These are phyloP conservation scores for Diplazon laetatorius DNA, from an alignment of 2,888 invertebrate species.

Conservation along the genomic window DNA sequence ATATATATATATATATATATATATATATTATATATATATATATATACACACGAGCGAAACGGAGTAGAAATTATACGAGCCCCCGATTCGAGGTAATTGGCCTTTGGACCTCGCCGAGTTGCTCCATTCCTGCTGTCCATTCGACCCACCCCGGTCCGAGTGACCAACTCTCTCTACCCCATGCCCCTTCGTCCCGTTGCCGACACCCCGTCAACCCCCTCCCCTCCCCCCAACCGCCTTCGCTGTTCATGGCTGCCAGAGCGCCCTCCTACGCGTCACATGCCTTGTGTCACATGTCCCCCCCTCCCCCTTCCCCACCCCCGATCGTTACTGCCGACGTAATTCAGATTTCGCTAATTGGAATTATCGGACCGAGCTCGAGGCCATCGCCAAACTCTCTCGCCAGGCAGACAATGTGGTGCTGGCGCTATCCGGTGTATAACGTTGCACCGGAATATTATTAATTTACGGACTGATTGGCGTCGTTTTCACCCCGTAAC, in stretches of 20 bases:
- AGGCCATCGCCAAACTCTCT: constrained; percentile 6
- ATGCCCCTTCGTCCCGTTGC: constrained; percentile 21
- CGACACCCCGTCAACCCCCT: constrained; percentile 25
- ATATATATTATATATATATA: no score
- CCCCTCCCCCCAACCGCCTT: constrained; percentile 1
- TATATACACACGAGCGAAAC: constrained; percentile 53
- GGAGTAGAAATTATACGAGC: constrained; percentile 62
- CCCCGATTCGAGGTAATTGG: constrained; percentile 63
- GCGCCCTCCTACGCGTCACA: constrained; percentile 17
- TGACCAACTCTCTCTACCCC: constrained; percentile 16
- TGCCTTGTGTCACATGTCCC: constrained; percentile 58
- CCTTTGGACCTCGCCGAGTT: constrained; percentile 53
- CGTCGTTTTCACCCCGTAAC: constrained; percentile 59
- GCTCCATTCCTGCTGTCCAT: constrained; percentile 20
- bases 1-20: no score
- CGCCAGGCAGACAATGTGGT: constrained; percentile 4
- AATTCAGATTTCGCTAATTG: constrained; percentile 75
- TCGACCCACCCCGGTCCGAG: constrained; percentile 6
- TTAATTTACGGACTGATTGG: constrained; percentile 74
- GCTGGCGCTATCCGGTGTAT: not conserved
- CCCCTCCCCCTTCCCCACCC: no score
- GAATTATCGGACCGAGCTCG: constrained; percentile 75
- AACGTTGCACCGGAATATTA: constrained; percentile 72
- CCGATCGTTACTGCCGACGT: constrained; percentile 66
- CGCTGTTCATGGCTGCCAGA: constrained; percentile 28